Conservation (phyloP, 1,140 invertebrate genomes). For the Drosophila kohkoa region DNA sequence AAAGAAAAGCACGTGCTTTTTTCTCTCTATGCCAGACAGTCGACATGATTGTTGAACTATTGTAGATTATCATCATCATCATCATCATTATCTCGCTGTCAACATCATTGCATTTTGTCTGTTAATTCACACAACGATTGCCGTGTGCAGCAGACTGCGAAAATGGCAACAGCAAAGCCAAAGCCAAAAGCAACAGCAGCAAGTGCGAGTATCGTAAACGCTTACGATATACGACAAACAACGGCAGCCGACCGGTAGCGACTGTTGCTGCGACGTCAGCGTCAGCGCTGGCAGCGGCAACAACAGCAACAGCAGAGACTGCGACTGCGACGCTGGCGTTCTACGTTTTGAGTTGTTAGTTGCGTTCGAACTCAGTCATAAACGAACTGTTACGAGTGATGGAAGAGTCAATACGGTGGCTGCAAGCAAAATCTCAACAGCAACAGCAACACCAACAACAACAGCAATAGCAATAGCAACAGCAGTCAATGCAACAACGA, state of each 20-base stretch:
- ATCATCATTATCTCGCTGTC: constrained; percentile 33
- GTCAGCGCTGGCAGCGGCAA: constrained; percentile 3
- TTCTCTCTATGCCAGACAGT: constrained; percentile 6
- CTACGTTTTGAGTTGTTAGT: constrained; percentile 62
- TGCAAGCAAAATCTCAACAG: constrained; percentile 31
- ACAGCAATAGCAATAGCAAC: constrained; percentile 28
- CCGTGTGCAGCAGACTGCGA: constrained; percentile 38
- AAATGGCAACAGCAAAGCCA: constrained; percentile 16
- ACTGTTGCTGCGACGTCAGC: constrained; percentile 25
- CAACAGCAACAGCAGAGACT: constrained; percentile 7
- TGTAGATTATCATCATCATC: background rate
- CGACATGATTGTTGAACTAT: background rate
- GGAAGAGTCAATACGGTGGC: constrained; percentile 65
- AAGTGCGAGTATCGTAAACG: constrained; percentile 42
- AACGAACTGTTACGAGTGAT: constrained; percentile 75
- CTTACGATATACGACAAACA: constrained; percentile 37
- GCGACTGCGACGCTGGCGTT: constrained; percentile 30
- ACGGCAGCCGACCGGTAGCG: background rate
- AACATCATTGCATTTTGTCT: constrained; percentile 29
- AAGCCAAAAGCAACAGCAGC: background rate
- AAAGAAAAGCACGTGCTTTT: constrained; percentile 24
- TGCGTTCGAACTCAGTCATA: constrained; percentile 72
- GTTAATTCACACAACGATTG: constrained; percentile 31
- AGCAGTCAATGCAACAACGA: constrained; percentile 10
- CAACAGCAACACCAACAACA: constrained; percentile 27